These are phyloP conservation scores for Tachina grossa DNA, from an alignment of 2,888 invertebrate species.

Conservation along the genomic window DNA sequence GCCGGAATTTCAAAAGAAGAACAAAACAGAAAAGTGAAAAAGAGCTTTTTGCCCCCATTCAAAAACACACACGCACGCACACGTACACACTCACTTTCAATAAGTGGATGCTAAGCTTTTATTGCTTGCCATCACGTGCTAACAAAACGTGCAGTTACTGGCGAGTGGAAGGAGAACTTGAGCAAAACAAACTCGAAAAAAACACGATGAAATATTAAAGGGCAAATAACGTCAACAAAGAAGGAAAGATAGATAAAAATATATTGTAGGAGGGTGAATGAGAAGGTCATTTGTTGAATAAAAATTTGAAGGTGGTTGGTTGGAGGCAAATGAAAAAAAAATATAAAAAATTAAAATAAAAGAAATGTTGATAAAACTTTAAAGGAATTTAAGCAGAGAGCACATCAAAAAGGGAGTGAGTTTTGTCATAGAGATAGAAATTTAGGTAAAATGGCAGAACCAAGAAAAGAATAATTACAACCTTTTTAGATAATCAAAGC, in stretches of 20 bases:
- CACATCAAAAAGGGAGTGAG: background rate
- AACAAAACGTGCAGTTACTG: slow-evolving; percentile 64
- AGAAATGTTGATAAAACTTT: slow-evolving; percentile 27
- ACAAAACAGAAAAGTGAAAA: slow-evolving; percentile 22
- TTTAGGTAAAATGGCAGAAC: background rate
- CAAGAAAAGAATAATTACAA: background rate
- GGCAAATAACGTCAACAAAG: background rate
- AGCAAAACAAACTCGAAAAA: slow-evolving; percentile 64
- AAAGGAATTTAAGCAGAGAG: slow-evolving; percentile 24
- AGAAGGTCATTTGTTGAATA: slow-evolving; percentile 63
- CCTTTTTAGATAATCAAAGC: no score
- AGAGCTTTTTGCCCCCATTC: slow-evolving; percentile 14
- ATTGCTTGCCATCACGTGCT: slow-evolving; percentile 56
- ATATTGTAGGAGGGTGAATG: background rate
- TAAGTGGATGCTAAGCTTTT: slow-evolving; percentile 66
- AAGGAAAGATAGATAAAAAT: background rate
- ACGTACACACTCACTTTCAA: background rate
- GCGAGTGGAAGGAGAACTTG: slow-evolving; percentile 42
- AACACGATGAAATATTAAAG: slow-evolving; percentile 1
- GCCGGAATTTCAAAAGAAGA: slow-evolving; percentile 47
- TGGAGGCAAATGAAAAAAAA: background rate
- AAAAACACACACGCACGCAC: no score
- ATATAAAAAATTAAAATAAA: background rate
- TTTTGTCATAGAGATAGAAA: background rate
- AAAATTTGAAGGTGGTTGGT: slow-evolving; percentile 47